phyloP scores from a whole-genome alignment of 2,888 invertebrate species.

The Lasioglossum lativentre region DNA sequence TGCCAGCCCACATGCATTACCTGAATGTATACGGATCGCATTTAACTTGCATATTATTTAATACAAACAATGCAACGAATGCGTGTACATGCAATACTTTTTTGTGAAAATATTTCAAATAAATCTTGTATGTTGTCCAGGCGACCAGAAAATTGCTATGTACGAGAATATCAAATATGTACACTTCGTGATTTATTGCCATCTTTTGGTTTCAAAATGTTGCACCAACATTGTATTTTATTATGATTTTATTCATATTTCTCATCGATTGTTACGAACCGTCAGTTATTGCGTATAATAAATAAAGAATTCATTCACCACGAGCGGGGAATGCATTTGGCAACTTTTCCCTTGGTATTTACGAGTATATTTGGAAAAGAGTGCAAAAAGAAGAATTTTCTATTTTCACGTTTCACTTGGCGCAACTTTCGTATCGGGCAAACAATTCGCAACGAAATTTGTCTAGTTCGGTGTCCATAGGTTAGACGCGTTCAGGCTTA shows the following conservation, averaged over 20 bases:
- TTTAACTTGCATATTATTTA: background rate
- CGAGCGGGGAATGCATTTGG: background rate
- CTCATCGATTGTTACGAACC: too few species aligned
- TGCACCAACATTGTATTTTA: too few species aligned
- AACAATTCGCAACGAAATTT: slow-evolving; percentile 17
- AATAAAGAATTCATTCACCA: background rate
- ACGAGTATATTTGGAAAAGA: background rate
- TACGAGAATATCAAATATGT: background rate
- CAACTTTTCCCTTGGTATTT: background rate
- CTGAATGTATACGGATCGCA: background rate
- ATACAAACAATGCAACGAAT: background rate
- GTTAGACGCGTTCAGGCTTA: slow-evolving; percentile 5
- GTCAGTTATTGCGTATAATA: too few species aligned
- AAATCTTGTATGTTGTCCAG: background rate
- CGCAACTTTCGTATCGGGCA: background rate
- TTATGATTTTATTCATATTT: too few species aligned
- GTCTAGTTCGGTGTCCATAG: slow-evolving; percentile 13
- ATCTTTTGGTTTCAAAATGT: too few species aligned
- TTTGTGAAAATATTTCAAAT: background rate
- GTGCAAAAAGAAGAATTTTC: background rate
- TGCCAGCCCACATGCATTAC: background rate
- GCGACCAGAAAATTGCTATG: background rate
- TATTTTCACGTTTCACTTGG: background rate
- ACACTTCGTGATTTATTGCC: background rate
- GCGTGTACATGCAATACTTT: background rate